A percentile compares a stretch with the other conserved stretches of the same genome.
Conservation (phyloP, 1,140 invertebrate species). For the Drosophila santomea region DNA sequence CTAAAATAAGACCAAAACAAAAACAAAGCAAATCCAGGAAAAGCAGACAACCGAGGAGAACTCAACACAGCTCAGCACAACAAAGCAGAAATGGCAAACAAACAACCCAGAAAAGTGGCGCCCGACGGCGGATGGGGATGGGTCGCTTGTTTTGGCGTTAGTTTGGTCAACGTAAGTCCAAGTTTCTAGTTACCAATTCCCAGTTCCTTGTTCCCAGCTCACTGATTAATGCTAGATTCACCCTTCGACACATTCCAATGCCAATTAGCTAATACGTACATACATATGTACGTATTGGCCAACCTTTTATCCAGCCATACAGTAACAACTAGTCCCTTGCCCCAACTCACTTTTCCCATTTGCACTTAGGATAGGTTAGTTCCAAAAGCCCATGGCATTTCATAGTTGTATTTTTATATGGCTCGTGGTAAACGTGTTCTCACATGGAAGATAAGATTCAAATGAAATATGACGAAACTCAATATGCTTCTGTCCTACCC, state of each 20-base stretch:
- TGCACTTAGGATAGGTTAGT: constrained; percentile 58
- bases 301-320: neutral
- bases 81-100: constrained; percentile 56
- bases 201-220: too few relatives aligned
- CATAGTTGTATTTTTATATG: constrained; percentile 8
- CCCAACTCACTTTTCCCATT: constrained; percentile 3
- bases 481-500: constrained; percentile 20
- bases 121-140: constrained; percentile 90
- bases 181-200: neutral
- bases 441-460: constrained; percentile 26
- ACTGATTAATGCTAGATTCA: neutral
- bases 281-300: too few relatives aligned
- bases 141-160: constrained; percentile 92
- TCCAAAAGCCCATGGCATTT: neutral
- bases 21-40: constrained; percentile 34
- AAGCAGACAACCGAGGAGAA: constrained; percentile 28
- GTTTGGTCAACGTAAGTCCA: constrained; percentile 90
- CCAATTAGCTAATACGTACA: neutral
- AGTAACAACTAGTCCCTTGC: neutral
- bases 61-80: neutral
- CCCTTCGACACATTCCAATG: constrained; percentile 15
- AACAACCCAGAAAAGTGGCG: constrained; percentile 82
- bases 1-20: constrained; percentile 14
- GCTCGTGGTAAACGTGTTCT: constrained; percentile 11
- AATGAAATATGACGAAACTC: constrained; percentile 36